Conservation (phyloP, 2,888 invertebrate genomes). For the Subacronicta megacephala region DNA sequence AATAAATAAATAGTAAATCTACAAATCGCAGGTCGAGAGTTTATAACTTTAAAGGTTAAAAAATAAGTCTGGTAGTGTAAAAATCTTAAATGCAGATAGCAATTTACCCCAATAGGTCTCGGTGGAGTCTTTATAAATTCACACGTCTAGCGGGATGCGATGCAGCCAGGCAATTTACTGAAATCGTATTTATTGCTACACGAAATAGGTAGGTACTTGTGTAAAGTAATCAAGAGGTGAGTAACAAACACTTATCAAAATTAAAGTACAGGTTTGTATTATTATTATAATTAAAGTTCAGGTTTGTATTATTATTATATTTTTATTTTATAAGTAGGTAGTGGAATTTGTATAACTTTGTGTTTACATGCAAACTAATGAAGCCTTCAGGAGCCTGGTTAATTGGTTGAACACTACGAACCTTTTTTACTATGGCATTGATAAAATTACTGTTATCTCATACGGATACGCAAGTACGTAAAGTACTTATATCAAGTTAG, state of each 20-base stretch:
- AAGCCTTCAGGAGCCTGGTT: no score
- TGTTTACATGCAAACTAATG: no score
- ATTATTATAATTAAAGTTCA: no score
- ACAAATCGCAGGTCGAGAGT: not conserved
- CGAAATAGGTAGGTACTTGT: slow-evolving; percentile 2
- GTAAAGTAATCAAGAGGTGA: slow-evolving; percentile 16
- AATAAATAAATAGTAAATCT: no score
- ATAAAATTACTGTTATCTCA: no score
- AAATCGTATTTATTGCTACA: slow-evolving; percentile 41
- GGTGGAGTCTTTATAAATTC: slow-evolving; percentile 34
- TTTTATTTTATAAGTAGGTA: no score
- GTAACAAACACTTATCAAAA: slow-evolving; percentile 13
- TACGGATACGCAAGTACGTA: no score
- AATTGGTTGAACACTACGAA: no score
- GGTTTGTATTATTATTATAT: no score
- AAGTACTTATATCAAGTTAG: no score
- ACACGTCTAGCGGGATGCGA: slow-evolving; percentile 28
- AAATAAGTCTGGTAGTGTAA: not conserved
- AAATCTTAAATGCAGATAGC: slow-evolving; percentile 1
- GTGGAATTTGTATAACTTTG: no score
- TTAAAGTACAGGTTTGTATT: slow-evolving; percentile 1
- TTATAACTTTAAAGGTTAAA: not conserved
- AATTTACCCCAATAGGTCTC: slow-evolving; percentile 25
- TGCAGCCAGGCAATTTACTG: slow-evolving; percentile 36
- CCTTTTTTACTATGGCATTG: no score